phyloP scores from a whole-genome alignment of 2,888 invertebrate genomes.

The Drosophila formosana region DNA sequence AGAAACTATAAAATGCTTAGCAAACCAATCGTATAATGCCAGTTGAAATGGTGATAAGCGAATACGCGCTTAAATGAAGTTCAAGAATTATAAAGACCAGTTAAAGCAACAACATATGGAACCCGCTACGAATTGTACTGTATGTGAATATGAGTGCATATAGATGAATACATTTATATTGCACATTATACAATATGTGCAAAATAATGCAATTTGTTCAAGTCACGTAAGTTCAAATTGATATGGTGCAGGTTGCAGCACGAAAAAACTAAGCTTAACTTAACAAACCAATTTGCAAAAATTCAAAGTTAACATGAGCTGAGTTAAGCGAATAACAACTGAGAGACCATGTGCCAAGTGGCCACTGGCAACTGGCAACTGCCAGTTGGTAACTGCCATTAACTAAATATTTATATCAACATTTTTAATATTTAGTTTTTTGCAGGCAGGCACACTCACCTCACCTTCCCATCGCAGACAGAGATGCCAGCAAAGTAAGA shows the following conservation, averaged over 20 bases:
- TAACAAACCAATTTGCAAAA: constrained; percentile 6
- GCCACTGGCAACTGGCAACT: constrained; percentile 17
- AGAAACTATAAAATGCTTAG: not conserved
- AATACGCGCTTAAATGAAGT: constrained; percentile 51
- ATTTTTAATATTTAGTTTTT: constrained; percentile 10
- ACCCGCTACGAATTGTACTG: constrained; percentile 16
- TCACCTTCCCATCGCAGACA: constrained; percentile 9
- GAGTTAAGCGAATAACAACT: constrained; percentile 9
- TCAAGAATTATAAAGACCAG: constrained; percentile 31
- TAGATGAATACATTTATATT: constrained; percentile 7
- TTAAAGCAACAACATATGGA: constrained; percentile 22
- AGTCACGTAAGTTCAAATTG: constrained; percentile 76
- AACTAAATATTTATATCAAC: constrained; percentile 56
- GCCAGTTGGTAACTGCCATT: constrained; percentile 24
- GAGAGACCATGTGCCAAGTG: constrained; percentile 24
- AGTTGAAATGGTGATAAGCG: constrained; percentile 32
- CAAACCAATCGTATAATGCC: constrained; percentile 15
- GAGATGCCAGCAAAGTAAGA: not conserved
- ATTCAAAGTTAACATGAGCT: constrained; percentile 8
- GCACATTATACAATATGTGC: constrained; percentile 37
- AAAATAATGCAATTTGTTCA: constrained; percentile 64
- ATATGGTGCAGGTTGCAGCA: constrained; percentile 55
- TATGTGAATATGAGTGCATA: constrained; percentile 10
- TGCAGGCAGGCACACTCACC: constrained; percentile 26
- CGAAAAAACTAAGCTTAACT: constrained; percentile 19